These are phyloP conservation scores for Pachyramphus minor DNA, from an alignment of 2,113 vertebrate genomes.

Conservation along the genomic window DNA sequence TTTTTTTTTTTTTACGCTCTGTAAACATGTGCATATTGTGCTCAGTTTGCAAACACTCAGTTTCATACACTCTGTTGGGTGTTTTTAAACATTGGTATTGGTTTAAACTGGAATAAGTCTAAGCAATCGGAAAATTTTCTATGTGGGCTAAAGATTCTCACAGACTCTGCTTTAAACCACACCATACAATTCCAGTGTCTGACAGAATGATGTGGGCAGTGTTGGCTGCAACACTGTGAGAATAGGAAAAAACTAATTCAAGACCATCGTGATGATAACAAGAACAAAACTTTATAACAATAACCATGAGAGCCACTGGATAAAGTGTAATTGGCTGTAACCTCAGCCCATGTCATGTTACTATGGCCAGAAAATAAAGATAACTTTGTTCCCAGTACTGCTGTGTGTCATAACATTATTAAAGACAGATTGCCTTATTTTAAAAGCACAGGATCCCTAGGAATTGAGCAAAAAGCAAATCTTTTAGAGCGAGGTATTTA, in stretches of 20 bases:
- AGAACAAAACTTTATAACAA: background rate
- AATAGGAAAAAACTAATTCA: background rate
- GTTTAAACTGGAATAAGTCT: background rate
- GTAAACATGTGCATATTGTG: background rate
- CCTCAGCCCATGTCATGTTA: background rate
- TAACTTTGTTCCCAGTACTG: background rate
- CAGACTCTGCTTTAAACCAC: background rate
- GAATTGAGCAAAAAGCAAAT: background rate
- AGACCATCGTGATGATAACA: background rate
- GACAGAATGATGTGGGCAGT: background rate
- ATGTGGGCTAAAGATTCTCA: background rate
- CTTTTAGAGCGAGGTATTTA: background rate
- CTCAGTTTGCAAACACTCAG: background rate
- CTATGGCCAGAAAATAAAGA: background rate
- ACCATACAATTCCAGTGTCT: background rate
- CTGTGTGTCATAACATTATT: background rate
- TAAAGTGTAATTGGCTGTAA: constrained; percentile 9
- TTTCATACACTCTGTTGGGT: background rate
- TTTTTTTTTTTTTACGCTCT: background rate
- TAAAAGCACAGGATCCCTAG: background rate
- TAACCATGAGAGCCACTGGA: background rate
- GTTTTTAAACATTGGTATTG: background rate
- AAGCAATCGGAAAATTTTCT: background rate
- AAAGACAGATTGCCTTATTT: background rate
- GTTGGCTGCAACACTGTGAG: background rate